These are phyloP conservation scores for Villa cingulata DNA, from an alignment of 2,888 invertebrate species.

Conservation along the genomic window DNA sequence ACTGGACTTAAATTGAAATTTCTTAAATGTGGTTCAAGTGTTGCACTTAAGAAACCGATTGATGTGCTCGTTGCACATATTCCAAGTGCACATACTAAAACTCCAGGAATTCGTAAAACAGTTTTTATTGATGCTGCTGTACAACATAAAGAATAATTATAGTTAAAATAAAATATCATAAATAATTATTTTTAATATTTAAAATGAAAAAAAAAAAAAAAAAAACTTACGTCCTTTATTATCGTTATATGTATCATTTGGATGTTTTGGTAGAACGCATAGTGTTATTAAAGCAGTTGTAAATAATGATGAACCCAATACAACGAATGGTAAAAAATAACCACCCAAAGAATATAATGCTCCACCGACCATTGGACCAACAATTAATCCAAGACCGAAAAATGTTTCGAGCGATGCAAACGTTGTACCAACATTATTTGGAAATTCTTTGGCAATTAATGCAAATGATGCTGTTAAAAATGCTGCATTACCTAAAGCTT, in stretches of 20 bases:
- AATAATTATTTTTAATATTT: not conserved
- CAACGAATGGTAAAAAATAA: conserved; percentile 66
- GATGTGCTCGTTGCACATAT: conserved; percentile 68
- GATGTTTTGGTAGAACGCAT: conserved; percentile 53
- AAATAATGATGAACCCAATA: conserved; percentile 61
- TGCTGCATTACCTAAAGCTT: conserved; percentile 76
- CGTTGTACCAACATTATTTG: conserved; percentile 68
- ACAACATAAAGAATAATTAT: conserved; percentile 2
- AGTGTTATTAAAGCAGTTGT: conserved; percentile 61
- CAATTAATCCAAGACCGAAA: conserved; percentile 74
- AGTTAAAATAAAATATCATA: not conserved
- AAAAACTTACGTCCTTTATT: conserved; percentile 44
- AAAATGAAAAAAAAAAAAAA: not conserved
- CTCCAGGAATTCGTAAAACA: conserved; percentile 58
- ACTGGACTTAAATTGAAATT: conserved; percentile 16
- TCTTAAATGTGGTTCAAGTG: conserved; percentile 75
- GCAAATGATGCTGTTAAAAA: conserved; percentile 77
- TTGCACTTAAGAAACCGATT: conserved; percentile 78
- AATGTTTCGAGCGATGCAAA: conserved; percentile 79
- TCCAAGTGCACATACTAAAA: conserved; percentile 52
- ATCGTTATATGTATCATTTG: conserved; percentile 41
- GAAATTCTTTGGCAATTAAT: conserved; percentile 77
- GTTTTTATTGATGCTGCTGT: conserved; percentile 49
- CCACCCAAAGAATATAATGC: conserved; percentile 67
- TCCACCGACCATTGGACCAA: conserved; percentile 83